These are phyloP conservation scores for Carassius gibelio DNA, from an alignment of 2,113 vertebrate genomes.

Conservation along the genomic window DNA sequence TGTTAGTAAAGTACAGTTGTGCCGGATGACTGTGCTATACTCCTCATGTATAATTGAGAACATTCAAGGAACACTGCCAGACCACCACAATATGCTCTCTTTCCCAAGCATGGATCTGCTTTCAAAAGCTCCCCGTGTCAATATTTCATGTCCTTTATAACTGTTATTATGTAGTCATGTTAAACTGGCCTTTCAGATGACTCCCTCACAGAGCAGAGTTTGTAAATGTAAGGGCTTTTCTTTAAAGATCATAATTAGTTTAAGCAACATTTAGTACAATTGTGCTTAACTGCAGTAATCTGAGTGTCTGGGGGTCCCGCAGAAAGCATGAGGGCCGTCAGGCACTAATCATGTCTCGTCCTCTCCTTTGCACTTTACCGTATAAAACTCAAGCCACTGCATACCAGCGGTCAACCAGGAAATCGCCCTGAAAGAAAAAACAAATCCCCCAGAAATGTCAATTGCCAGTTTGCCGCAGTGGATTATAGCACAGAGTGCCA, in stretches of 20 bases:
- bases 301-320: background rate
- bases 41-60: constrained; percentile 52
- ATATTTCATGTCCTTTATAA: constrained; percentile 53
- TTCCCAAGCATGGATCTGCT: constrained; percentile 27
- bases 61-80: constrained; percentile 32
- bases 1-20: background rate
- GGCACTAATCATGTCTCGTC: background rate
- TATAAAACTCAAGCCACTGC: constrained; percentile 38
- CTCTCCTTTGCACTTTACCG: constrained; percentile 19
- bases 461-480: constrained; percentile 27
- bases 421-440: constrained; percentile 36
- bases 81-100: constrained; percentile 25
- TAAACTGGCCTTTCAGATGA: background rate
- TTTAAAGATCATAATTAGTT: background rate
- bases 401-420: constrained; percentile 50
- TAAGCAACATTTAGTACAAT: background rate
- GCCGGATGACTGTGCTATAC: constrained; percentile 7
- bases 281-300: constrained; percentile 4
- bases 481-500: constrained; percentile 44
- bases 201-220: background rate
- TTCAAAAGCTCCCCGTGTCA: constrained; percentile 33
- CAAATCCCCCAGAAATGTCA: constrained; percentile 25
- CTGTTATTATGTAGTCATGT: constrained; percentile 25
- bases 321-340: background rate
- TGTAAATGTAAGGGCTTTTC: background rate